Evolutionary conservation across 2,888 invertebrate species (phyloP).

Genomic region (Erannis defoliaria): DNA sequence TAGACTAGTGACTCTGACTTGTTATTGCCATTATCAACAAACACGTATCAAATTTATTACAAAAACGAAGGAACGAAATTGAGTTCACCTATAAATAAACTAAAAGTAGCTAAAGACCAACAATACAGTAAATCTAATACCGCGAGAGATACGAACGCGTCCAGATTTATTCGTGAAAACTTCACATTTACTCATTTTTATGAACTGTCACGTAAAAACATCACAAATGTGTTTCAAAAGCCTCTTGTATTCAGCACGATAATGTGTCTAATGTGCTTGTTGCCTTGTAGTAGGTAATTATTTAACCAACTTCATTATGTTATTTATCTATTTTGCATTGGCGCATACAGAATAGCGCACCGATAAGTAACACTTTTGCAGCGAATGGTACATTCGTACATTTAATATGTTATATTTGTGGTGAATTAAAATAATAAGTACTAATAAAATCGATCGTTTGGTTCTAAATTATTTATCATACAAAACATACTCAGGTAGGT

Average conservation of each 20-base stretch:
- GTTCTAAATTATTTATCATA: neutral
- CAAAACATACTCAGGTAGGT: neutral
- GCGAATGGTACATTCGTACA: too few relatives aligned
- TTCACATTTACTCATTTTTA: neutral
- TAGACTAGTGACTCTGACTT: neutral
- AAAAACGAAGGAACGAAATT: neutral
- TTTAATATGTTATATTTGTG: too few relatives aligned
- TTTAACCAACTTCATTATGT: neutral
- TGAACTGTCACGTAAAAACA: neutral
- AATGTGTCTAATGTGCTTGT: neutral
- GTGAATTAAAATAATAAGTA: neutral
- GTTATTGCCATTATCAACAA: neutral
- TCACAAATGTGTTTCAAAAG: neutral
- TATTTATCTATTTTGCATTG: neutral
- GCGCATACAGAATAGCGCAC: neutral
- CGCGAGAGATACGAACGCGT: conserved; percentile 9
- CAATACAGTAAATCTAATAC: conserved; percentile 5
- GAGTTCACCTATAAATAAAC: conserved; percentile 7
- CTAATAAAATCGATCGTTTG: neutral
- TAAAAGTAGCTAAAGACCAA: neutral
- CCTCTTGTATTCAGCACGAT: neutral
- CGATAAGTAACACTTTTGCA: too few relatives aligned
- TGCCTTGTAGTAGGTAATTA: neutral
- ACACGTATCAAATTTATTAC: neutral
- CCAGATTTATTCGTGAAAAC: neutral